phyloP scores from a whole-genome alignment of 2,113 vertebrate species.

The Brienomyrus brachyistius region DNA sequence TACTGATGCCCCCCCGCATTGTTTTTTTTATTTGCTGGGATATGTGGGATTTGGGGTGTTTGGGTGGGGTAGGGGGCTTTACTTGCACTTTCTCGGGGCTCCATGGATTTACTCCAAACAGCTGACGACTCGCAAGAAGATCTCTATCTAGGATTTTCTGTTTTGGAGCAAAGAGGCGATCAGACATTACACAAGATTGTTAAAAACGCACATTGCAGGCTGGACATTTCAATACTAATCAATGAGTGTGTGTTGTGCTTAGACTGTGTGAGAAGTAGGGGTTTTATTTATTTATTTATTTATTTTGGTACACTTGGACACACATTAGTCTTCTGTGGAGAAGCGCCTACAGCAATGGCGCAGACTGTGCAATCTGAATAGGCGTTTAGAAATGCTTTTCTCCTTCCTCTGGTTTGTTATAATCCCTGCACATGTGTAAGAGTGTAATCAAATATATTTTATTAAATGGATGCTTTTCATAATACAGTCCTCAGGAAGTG shows the following conservation, averaged over 20 bases:
- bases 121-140: background rate
- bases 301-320: slow-evolving; percentile 9
- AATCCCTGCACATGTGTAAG: slow-evolving; percentile 19
- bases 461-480: slow-evolving; percentile 22
- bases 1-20: slow-evolving; percentile 71
- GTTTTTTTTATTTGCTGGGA: slow-evolving; percentile 73
- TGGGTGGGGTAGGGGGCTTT: slow-evolving; percentile 31
- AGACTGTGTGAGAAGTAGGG: slow-evolving; percentile 5
- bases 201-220: slow-evolving; percentile 42
- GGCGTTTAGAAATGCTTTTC: slow-evolving; percentile 15
- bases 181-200: slow-evolving; percentile 56
- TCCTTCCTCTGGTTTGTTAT: slow-evolving; percentile 11
- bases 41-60: slow-evolving; percentile 64
- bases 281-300: background rate
- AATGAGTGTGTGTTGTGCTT: background rate
- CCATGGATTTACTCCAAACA: slow-evolving; percentile 34
- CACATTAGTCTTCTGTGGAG: slow-evolving; percentile 6
- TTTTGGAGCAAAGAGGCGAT: slow-evolving; percentile 36
- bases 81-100: slow-evolving; percentile 28
- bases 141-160: slow-evolving; percentile 37
- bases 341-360: background rate
- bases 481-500: slow-evolving; percentile 2
- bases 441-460: slow-evolving; percentile 23
- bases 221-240: slow-evolving; percentile 12
- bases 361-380: slow-evolving; percentile 12